Evolutionary conservation across 2,797 vertebrate genomes (phyloP).

Genomic region (Lagothrix lagotricha): DNA sequence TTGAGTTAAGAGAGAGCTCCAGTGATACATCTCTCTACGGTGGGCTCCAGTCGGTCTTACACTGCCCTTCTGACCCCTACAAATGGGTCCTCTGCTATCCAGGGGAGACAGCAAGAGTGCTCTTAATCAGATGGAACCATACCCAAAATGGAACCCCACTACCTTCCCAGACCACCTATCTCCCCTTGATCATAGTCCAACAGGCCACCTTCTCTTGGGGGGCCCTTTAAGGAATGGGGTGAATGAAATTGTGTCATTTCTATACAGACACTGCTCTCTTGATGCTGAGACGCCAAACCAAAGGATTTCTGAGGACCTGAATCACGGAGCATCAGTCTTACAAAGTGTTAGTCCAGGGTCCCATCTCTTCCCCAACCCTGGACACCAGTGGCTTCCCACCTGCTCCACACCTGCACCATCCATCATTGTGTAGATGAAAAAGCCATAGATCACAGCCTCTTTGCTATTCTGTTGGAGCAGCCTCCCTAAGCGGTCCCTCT

Average conservation of each 20-base stretch:
- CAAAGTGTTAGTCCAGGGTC: background rate
- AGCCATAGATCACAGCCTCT: constrained; percentile 84
- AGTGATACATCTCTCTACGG: accelerated
- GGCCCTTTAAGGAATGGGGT: background rate
- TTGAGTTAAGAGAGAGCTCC: background rate
- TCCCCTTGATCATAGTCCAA: background rate
- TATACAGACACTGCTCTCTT: background rate
- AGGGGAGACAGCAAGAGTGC: background rate
- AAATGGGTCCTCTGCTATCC: background rate
- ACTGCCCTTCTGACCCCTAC: background rate
- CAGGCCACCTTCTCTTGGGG: background rate
- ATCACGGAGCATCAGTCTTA: background rate
- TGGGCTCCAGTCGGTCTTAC: background rate
- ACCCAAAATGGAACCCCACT: background rate
- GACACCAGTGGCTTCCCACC: background rate
- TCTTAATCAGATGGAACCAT: background rate
- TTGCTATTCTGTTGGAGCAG: constrained; percentile 53
- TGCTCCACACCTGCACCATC: background rate
- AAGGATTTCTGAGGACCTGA: constrained; percentile 56
- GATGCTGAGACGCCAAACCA: constrained; percentile 52
- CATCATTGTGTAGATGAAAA: constrained; percentile 69
- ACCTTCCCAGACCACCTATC: background rate
- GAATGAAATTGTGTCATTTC: background rate
- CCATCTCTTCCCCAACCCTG: background rate
- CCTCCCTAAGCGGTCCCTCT: accelerated